Percentiles rank a stretch among this genome's conserved stretches.
Conservation (phyloP, 2,797 vertebrate genomes). For the Gymnoscopelus braueri region DNA sequence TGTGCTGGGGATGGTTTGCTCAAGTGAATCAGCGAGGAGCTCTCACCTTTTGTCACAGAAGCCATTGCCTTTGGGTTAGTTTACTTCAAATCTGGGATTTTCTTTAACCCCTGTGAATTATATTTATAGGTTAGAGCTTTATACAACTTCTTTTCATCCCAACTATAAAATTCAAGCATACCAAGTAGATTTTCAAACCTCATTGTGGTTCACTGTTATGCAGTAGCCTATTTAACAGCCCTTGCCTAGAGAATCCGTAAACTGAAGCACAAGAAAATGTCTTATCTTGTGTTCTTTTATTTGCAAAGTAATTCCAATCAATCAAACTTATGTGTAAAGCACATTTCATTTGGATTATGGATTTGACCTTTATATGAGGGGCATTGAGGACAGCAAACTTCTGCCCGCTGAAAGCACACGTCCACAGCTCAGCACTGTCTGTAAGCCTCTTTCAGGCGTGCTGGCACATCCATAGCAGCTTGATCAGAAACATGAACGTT, state of each 20-base stretch:
- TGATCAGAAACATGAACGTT: slow-evolving; percentile 61
- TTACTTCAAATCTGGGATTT: slow-evolving; percentile 25
- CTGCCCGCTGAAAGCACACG: slow-evolving; percentile 68
- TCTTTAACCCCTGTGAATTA: background rate
- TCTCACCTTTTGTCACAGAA: slow-evolving; percentile 30
- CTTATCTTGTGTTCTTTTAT: background rate
- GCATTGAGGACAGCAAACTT: slow-evolving; percentile 42
- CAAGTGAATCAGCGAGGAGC: slow-evolving; percentile 40
- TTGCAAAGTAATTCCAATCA: slow-evolving; percentile 38
- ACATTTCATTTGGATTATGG: slow-evolving; percentile 49
- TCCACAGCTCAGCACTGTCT: slow-evolving; percentile 56
- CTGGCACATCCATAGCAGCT: slow-evolving; percentile 56
- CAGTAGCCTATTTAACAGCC: slow-evolving; percentile 33
- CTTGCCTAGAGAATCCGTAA: slow-evolving; percentile 36
- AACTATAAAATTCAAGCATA: slow-evolving; percentile 37
- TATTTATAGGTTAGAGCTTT: slow-evolving; percentile 8
- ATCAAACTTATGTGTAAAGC: background rate
- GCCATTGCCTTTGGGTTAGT: slow-evolving; percentile 5
- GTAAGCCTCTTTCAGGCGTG: slow-evolving; percentile 67
- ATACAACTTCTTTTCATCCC: slow-evolving; percentile 24
- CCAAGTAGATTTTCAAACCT: slow-evolving; percentile 32
- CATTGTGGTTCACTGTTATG: slow-evolving; percentile 51
- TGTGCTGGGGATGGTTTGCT: slow-evolving; percentile 25
- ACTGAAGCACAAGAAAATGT: slow-evolving; percentile 52
- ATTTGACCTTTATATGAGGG: slow-evolving; percentile 46